Conservation (phyloP, 1,140 invertebrate genomes). For the Galendromus occidentalis region DNA sequence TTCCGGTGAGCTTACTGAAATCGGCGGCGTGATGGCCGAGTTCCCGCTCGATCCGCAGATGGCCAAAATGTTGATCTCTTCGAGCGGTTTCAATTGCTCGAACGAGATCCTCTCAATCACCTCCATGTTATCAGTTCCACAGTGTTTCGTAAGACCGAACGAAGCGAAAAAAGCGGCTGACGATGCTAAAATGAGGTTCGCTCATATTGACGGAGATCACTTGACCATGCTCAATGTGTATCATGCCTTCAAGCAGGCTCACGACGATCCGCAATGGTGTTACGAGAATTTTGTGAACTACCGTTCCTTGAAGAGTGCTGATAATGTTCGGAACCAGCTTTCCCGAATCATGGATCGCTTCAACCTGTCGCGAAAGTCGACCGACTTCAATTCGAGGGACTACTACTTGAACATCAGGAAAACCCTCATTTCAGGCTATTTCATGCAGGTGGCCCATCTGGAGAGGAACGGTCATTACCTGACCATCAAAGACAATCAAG, state of each 20-base stretch:
- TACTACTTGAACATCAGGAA: conserved; percentile 98
- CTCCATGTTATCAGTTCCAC: conserved; percentile 98
- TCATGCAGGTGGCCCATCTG: conserved; percentile 97
- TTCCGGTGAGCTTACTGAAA: conserved; percentile 77
- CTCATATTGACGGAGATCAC: conserved; percentile 98
- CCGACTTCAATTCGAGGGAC: conserved; percentile 95
- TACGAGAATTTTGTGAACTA: conserved; percentile 99
- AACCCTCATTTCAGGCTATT: conserved; percentile 90
- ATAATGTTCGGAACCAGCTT: conserved; percentile 61
- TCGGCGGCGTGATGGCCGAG: conserved; percentile 98
- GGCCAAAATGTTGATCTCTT: conserved; percentile 95
- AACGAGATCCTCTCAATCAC: conserved; percentile 98
- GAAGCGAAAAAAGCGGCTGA: conserved; percentile 97
- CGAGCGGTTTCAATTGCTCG: conserved; percentile 86
- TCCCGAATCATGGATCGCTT: conserved; percentile 79
- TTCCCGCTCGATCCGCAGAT: conserved; percentile 97
- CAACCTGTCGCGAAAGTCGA: conserved; percentile 72
- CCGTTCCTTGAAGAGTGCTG: conserved; percentile 80
- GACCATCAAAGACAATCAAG: conserved; percentile 97
- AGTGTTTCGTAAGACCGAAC: conserved; percentile 96
- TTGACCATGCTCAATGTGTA: conserved; percentile 82
- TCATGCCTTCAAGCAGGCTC: conserved; percentile 89
- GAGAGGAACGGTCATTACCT: conserved; percentile 89
- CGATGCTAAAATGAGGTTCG: conserved; percentile 96
- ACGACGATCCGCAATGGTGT: conserved; percentile 91